Conservation (phyloP, 2,113 vertebrate genomes). For the Argyrosomus japonicus region DNA sequence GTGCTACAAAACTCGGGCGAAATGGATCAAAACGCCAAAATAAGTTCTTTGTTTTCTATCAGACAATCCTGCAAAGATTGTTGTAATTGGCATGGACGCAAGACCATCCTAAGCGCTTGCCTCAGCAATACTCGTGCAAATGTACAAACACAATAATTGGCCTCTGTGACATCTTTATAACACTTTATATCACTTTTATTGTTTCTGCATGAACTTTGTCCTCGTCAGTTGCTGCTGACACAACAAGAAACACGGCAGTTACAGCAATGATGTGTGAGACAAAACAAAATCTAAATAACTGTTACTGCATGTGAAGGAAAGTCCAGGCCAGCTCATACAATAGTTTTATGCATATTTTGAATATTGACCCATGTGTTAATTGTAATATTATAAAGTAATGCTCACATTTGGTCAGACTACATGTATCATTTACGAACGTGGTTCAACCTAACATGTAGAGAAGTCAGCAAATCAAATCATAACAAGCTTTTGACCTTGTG, state of each 20-base stretch:
- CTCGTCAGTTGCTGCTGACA: slow-evolving; percentile 15
- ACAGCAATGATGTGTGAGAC: not conserved
- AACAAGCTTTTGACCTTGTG: too few relatives aligned
- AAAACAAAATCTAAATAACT: not conserved
- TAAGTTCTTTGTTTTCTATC: not conserved
- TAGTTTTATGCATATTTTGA: too few relatives aligned
- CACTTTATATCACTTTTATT: too few relatives aligned
- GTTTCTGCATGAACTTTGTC: slow-evolving; percentile 26
- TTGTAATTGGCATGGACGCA: not conserved
- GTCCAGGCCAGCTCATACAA: too few relatives aligned
- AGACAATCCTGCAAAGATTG: not conserved
- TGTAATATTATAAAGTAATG: not conserved
- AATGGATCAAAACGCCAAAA: not conserved
- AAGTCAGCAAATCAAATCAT: too few relatives aligned
- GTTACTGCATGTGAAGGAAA: not conserved
- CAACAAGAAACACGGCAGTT: not conserved
- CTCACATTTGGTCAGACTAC: not conserved
- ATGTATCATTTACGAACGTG: too few relatives aligned
- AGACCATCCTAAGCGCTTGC: not conserved
- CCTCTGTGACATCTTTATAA: not conserved
- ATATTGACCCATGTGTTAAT: too few relatives aligned
- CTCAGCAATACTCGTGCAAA: not conserved
- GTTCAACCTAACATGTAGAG: too few relatives aligned
- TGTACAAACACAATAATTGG: not conserved
- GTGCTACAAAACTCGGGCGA: too few relatives aligned